phyloP scores from a whole-genome alignment of 1,140 invertebrate species.

The Leptinotarsa undecemlineata region DNA sequence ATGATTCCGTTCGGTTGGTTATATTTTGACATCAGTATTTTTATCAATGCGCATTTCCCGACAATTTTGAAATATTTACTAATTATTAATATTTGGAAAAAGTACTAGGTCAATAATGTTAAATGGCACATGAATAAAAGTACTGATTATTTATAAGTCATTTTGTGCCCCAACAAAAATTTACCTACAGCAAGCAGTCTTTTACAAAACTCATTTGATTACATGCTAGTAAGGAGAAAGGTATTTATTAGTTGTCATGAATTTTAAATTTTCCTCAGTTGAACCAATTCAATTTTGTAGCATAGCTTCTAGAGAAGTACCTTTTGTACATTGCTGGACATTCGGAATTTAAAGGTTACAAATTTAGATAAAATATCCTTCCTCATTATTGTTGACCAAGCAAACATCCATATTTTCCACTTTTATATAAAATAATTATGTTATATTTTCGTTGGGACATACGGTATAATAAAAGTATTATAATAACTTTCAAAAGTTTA shows the following conservation, averaged over 20 bases:
- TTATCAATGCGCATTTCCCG: slow-evolving; percentile 12
- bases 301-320: too few species aligned
- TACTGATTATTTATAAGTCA: slow-evolving; percentile 22
- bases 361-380: neutral
- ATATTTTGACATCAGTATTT: slow-evolving; percentile 9
- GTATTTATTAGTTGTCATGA: too few species aligned
- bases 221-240: too few species aligned
- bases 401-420: neutral
- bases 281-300: too few species aligned
- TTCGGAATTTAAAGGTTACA: too few species aligned
- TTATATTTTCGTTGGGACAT: neutral
- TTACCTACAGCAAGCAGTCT: too few species aligned
- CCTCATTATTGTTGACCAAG: neutral
- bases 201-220: too few species aligned
- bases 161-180: neutral
- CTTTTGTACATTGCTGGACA: too few species aligned
- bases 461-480: slow-evolving; percentile 11
- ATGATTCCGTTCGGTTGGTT: neutral
- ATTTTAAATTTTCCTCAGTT: too few species aligned
- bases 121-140: slow-evolving; percentile 16
- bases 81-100: slow-evolving; percentile 14
- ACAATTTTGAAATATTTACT: neutral
- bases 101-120: slow-evolving; percentile 9
- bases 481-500: neutral
- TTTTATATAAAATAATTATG: slow-evolving; percentile 5